Conservation (phyloP, 2,888 invertebrate genomes). For the Rhodophaea formosa region DNA sequence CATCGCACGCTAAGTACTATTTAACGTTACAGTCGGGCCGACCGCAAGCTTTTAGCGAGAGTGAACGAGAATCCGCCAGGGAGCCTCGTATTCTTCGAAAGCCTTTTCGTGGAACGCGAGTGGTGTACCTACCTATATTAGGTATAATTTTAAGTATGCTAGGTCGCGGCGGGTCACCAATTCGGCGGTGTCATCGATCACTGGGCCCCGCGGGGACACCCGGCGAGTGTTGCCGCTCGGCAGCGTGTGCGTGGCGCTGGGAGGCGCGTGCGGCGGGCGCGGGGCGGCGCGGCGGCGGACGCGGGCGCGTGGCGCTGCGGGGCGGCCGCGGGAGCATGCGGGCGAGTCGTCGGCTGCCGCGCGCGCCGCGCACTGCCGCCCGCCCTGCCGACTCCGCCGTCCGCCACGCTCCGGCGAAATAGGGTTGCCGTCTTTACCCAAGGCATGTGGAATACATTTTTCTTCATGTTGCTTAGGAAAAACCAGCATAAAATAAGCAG, state of each 20-base stretch:
- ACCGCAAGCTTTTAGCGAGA: slow-evolving; percentile 18
- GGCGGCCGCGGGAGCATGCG: slow-evolving; percentile 33
- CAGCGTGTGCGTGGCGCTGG: slow-evolving; percentile 18
- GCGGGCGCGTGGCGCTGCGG: slow-evolving; percentile 33
- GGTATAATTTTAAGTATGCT: slow-evolving; percentile 1
- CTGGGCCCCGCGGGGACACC: neutral
- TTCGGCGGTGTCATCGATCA: slow-evolving; percentile 20
- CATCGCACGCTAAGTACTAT: slow-evolving; percentile 9
- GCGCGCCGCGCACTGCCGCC: slow-evolving; percentile 71
- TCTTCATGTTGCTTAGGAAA: too few relatives aligned
- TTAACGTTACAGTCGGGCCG: neutral
- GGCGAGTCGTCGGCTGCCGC: slow-evolving; percentile 56
- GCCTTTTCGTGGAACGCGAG: slow-evolving; percentile 7
- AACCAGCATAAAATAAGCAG: too few relatives aligned
- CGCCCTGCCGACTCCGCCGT: slow-evolving; percentile 27
- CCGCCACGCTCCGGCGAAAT: slow-evolving; percentile 4
- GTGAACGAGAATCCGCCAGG: slow-evolving; percentile 15
- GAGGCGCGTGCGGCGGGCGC: slow-evolving; percentile 31
- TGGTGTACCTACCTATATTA: slow-evolving; percentile 9
- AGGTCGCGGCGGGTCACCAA: slow-evolving; percentile 19
- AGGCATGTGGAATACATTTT: too few relatives aligned
- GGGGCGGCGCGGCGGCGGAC: slow-evolving; percentile 30
- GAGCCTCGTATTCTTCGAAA: slow-evolving; percentile 16
- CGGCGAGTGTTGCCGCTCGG: neutral
- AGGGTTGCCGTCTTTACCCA: neutral